Conservation (phyloP, 2,888 invertebrate species). For the Aspidiotus rigidus region DNA sequence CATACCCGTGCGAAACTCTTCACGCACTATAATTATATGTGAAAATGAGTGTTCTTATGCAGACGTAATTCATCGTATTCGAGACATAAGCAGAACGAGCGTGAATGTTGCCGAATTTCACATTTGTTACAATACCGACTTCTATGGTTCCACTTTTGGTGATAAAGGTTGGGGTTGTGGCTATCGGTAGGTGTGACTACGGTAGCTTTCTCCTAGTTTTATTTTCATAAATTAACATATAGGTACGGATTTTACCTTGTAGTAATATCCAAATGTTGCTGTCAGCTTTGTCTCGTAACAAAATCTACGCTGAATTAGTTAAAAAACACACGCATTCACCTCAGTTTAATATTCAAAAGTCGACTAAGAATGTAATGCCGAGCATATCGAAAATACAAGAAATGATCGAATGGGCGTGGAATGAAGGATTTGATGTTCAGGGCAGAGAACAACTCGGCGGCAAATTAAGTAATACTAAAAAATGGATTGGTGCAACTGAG, state of each 20-base stretch:
- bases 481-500: slow-evolving; percentile 91
- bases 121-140: slow-evolving; percentile 71
- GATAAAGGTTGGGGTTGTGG: slow-evolving; percentile 91
- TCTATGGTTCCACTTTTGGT: slow-evolving; percentile 78
- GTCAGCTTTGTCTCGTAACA: slow-evolving; percentile 64
- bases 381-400: slow-evolving; percentile 75
- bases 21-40: too few relatives aligned
- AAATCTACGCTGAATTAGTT: slow-evolving; percentile 57
- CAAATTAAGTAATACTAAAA: slow-evolving; percentile 69
- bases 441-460: slow-evolving; percentile 78
- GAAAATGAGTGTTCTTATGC: slow-evolving; percentile 18
- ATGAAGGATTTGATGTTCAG: slow-evolving; percentile 67
- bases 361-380: slow-evolving; percentile 58
- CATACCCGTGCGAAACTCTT: too few relatives aligned
- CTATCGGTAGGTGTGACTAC: slow-evolving; percentile 47
- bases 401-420: slow-evolving; percentile 75
- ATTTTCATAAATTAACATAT: slow-evolving; percentile 6
- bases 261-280: slow-evolving; percentile 84
- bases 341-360: slow-evolving; percentile 29
- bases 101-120: slow-evolving; percentile 59
- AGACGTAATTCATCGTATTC: slow-evolving; percentile 41
- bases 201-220: too few relatives aligned
- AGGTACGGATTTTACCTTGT: neutral
- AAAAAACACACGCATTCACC: slow-evolving; percentile 41
- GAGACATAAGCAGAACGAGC: slow-evolving; percentile 44